Percentiles rank a stretch among this genome's conserved stretches.
These are phyloP conservation scores for Nannoperca obscura DNA, from an alignment of 2,797 vertebrate species.

Conservation along the genomic window DNA sequence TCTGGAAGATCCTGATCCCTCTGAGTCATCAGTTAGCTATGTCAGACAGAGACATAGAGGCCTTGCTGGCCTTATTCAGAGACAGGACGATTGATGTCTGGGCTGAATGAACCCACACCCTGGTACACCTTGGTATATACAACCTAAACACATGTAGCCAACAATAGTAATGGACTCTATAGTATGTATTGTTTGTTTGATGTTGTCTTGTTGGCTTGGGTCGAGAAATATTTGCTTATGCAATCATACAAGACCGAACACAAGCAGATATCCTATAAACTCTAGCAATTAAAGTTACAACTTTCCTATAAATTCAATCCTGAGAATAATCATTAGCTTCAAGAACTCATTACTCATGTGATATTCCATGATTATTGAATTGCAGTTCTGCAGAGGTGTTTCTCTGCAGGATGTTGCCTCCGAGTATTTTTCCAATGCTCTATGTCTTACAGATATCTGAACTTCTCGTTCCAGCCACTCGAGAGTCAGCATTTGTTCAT, in stretches of 20 bases:
- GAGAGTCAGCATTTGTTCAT: constrained; percentile 97
- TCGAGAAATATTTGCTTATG: constrained; percentile 25
- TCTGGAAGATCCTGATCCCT: constrained; percentile 84
- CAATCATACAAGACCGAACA: constrained; percentile 17
- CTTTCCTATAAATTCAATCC: background rate
- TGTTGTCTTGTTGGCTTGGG: constrained; percentile 14
- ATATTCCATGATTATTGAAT: background rate
- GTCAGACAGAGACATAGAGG: constrained; percentile 76
- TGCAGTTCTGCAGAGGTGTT: background rate
- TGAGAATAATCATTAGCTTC: constrained; percentile 17
- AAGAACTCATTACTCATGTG: background rate
- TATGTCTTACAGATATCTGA: constrained; percentile 29
- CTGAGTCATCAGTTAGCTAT: constrained; percentile 84
- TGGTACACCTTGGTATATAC: constrained; percentile 41
- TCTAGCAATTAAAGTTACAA: constrained; percentile 13
- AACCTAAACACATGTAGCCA: constrained; percentile 42
- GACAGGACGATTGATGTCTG: constrained; percentile 76
- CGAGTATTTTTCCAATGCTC: background rate
- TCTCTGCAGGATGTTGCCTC: background rate
- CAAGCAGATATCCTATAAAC: constrained; percentile 13
- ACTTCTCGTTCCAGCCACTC: constrained; percentile 87
- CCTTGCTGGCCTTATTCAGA: constrained; percentile 71
- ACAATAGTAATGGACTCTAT: constrained; percentile 20
- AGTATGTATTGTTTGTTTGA: constrained; percentile 33
- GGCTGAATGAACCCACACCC: constrained; percentile 57